A percentile compares a stretch with the other conserved stretches of the same genome.
phyloP scores from a whole-genome alignment of 2,888 invertebrate genomes.

The Cerceris ruficornis region DNA sequence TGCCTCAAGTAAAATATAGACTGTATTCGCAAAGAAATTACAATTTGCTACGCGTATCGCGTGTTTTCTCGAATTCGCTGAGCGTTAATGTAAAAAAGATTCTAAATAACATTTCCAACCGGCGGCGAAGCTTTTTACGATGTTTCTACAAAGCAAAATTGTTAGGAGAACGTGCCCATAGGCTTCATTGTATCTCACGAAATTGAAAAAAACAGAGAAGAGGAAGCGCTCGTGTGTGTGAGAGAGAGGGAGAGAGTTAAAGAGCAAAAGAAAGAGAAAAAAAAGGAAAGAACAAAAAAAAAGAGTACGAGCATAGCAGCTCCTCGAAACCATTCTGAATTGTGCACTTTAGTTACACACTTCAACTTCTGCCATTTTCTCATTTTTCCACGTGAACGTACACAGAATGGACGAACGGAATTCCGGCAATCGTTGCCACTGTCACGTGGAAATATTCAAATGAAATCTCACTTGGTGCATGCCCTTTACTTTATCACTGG shows the following conservation, averaged over 20 bases:
- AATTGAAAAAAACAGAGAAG: constrained; percentile 4
- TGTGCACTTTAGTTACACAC: constrained; percentile 3
- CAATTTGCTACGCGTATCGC: neutral
- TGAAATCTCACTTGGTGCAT: no score
- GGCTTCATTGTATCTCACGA: constrained; percentile 4
- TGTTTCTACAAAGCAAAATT: neutral
- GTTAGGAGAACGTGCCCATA: neutral
- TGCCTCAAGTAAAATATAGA: no score
- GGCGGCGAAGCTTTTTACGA: neutral
- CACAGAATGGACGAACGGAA: no score
- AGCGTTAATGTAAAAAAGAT: neutral
- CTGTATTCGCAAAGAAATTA: no score
- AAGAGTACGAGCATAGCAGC: neutral
- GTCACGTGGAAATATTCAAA: no score
- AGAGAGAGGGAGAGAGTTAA: no score
- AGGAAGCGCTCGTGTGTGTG: neutral
- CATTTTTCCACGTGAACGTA: neutral
- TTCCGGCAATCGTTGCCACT: no score
- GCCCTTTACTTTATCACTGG: no score
- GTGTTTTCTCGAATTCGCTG: neutral
- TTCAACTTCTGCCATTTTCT: constrained; percentile 19
- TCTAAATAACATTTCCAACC: neutral
- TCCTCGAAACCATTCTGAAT: constrained; percentile 7
- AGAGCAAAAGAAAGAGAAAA: neutral
- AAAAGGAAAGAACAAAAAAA: neutral